Evolutionary conservation across 2,113 vertebrate species (phyloP), one percentile per base, ranked within the genome.

Genomic region (Colinus virginianus): DNA sequence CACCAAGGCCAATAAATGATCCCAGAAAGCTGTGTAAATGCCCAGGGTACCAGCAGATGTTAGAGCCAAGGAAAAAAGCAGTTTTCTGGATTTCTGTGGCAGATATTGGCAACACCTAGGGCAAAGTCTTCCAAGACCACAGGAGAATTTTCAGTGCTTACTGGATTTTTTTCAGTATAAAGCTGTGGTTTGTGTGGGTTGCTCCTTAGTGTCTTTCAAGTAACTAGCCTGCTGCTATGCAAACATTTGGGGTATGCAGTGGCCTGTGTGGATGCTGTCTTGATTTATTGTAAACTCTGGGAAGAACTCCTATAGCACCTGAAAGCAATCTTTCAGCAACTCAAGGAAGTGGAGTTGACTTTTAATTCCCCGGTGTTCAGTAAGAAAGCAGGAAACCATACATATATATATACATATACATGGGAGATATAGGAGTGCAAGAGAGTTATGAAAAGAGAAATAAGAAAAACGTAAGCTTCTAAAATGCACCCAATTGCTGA

Each of bases 291-390:
- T 16, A 87, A 90, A 82, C 58, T 10, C 49, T 56, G 81, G 85
- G 88, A 94, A 49, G 83, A 88, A 63, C 63, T 92, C 46, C 93
- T 95, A n/a, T 78, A 96, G 92, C 91, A 96, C 96, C 96, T 97
- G 96, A 97, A 96, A 96, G 90, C 90, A 97, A 97, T 97, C 92
- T 89, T 81, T 74, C 94, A 92, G 92, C 85, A 59, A 48, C 78
- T 85, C 21, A 53, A 75, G 91, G 96, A 96, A 91, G 72, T 26
- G 51, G 66, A 86, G 92, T 70, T 92, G 95, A 85, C 80, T 94
- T 96, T 94, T 62, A 70, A 84, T 83, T 93, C 87, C 82, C 62
- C 43, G 51, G 88, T 66, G 95, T 36, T 94, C 94, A 56, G 58
- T 62, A 84, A 90, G 81, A 94, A 91, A 76, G 75, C 43, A 63